phyloP scores from a whole-genome alignment of 2,113 vertebrate genomes.

The Ammospiza nelsoni region DNA sequence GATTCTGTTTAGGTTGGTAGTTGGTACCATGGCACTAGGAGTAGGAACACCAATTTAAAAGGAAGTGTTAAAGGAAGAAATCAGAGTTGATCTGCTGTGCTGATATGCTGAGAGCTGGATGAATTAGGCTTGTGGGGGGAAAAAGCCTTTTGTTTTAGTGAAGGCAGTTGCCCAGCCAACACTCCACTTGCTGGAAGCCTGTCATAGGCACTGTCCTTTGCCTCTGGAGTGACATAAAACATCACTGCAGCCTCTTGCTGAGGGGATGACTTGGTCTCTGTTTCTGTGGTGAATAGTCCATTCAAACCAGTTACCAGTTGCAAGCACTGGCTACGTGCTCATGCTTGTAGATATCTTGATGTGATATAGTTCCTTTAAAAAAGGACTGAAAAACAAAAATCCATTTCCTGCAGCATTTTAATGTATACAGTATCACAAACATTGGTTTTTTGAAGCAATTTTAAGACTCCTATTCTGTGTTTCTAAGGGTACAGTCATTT shows the following conservation, averaged over 20 bases:
- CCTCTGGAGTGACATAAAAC: neutral
- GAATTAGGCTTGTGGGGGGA: neutral
- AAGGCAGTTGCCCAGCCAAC: neutral
- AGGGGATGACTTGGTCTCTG: neutral
- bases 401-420: neutral
- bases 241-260: neutral
- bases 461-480: neutral
- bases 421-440: neutral
- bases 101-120: neutral
- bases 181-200: neutral
- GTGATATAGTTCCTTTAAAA: neutral
- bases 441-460: neutral
- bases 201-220: neutral
- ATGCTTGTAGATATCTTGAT: neutral
- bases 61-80: neutral
- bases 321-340: neutral
- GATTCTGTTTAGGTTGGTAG: slow-evolving; percentile 1
- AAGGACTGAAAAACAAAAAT: neutral
- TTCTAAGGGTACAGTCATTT: neutral
- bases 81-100: neutral
- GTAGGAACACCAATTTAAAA: neutral
- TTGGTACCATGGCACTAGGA: neutral
- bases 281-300: neutral
- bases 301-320: neutral
- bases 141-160: neutral